Evolutionary conservation across 2,797 vertebrate genomes (phyloP).

Genomic region (Anas acuta): DNA sequence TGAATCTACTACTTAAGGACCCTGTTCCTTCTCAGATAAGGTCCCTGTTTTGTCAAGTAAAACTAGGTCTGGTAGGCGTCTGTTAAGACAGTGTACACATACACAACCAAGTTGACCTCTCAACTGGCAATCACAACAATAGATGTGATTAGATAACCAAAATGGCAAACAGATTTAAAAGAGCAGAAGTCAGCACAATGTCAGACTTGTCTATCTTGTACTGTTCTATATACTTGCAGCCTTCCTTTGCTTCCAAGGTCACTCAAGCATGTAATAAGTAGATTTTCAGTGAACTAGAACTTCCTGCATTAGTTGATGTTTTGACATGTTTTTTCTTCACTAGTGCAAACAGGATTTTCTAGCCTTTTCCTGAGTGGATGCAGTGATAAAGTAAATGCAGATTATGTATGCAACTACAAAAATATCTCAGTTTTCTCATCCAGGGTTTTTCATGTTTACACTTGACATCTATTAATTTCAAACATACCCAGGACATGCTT

Average conservation of each 20-base stretch:
- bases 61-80: not conserved
- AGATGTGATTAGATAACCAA: not conserved
- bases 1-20: not conserved
- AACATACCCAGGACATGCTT: not conserved
- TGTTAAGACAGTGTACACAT: not conserved
- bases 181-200: not conserved
- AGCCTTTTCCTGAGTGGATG: not conserved
- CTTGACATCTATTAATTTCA: not conserved
- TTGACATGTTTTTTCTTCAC: not conserved
- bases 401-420: not conserved
- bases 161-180: not conserved
- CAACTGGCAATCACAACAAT: not conserved
- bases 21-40: not conserved
- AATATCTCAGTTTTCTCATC: not conserved
- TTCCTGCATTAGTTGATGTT: not conserved
- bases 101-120: not conserved
- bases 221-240: not conserved
- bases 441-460: not conserved
- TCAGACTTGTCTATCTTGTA: not conserved
- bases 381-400: not conserved
- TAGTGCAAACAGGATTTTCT: not conserved
- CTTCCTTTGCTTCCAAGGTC: not conserved
- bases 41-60: not conserved
- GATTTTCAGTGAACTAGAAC: not conserved
- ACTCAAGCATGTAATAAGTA: constrained; percentile 8